These are phyloP conservation scores for Smithornis capensis DNA, from an alignment of 2,113 vertebrate species.

Conservation along the genomic window DNA sequence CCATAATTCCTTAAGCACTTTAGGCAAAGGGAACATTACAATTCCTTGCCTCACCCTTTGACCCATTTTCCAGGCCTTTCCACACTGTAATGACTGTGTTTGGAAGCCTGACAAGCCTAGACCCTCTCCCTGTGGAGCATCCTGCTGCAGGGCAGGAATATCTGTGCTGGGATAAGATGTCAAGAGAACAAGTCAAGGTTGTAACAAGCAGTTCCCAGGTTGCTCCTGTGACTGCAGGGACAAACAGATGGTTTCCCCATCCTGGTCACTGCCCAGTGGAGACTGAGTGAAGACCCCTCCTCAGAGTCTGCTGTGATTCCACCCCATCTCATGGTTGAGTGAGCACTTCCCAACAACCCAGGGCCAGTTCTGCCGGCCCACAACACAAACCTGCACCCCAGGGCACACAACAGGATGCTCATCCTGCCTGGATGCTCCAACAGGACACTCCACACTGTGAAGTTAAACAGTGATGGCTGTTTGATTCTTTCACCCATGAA, in stretches of 20 bases:
- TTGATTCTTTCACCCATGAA: neutral
- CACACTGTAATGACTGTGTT: neutral
- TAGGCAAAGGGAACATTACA: neutral
- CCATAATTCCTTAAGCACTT: neutral
- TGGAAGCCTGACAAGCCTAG: neutral
- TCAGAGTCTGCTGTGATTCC: neutral
- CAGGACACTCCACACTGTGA: neutral
- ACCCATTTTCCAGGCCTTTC: neutral
- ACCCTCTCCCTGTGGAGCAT: neutral
- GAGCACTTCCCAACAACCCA: neutral
- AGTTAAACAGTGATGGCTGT: neutral
- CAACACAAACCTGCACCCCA: neutral
- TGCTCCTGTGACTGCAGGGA: neutral
- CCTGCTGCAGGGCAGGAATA: neutral
- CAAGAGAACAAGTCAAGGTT: neutral
- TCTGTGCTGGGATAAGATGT: neutral
- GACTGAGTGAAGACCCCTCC: neutral
- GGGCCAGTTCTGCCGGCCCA: neutral
- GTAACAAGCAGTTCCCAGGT: neutral
- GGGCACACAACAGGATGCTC: neutral
- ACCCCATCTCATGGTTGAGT: neutral
- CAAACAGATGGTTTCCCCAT: neutral
- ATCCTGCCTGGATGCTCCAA: neutral
- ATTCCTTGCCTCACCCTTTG: neutral
- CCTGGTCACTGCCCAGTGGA: neutral